phyloP scores from a whole-genome alignment of 2,888 invertebrate genomes.

The Cosmorhoe ocellata region DNA sequence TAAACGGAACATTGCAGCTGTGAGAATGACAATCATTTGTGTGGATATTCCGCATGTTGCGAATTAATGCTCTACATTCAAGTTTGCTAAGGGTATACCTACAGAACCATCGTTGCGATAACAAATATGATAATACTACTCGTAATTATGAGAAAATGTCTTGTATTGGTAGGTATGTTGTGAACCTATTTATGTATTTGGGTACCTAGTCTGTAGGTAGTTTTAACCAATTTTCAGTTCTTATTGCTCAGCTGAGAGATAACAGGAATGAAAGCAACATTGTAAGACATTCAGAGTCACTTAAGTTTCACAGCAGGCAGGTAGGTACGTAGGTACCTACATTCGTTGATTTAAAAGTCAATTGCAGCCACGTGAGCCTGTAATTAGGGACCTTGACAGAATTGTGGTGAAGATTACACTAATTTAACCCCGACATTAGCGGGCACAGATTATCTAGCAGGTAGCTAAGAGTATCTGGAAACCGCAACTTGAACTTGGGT shows the following conservation, averaged over 20 bases:
- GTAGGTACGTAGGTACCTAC: too few relatives aligned
- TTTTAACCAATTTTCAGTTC: too few relatives aligned
- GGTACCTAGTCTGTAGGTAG: too few relatives aligned
- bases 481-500: constrained; percentile 62
- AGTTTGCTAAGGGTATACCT: constrained; percentile 2
- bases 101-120: too few relatives aligned
- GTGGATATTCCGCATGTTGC: constrained; percentile 7
- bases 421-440: constrained; percentile 51
- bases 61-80: background rate
- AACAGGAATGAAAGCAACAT: constrained; percentile 4
- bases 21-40: constrained; percentile 15
- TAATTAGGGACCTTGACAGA: constrained; percentile 60
- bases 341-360: constrained; percentile 19
- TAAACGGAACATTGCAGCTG: constrained; percentile 35
- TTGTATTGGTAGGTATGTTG: too few relatives aligned
- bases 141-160: too few relatives aligned
- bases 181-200: too few relatives aligned
- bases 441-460: constrained; percentile 19
- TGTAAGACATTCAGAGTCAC: background rate
- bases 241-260: too few relatives aligned
- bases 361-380: constrained; percentile 28
- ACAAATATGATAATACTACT: too few relatives aligned
- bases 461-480: constrained; percentile 17
- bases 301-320: constrained; percentile 10
- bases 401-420: constrained; percentile 66